Percentiles rank a stretch among this genome's conserved stretches.
phyloP scores from a whole-genome alignment of 1,140 invertebrate species.

The Papilio machaon region DNA sequence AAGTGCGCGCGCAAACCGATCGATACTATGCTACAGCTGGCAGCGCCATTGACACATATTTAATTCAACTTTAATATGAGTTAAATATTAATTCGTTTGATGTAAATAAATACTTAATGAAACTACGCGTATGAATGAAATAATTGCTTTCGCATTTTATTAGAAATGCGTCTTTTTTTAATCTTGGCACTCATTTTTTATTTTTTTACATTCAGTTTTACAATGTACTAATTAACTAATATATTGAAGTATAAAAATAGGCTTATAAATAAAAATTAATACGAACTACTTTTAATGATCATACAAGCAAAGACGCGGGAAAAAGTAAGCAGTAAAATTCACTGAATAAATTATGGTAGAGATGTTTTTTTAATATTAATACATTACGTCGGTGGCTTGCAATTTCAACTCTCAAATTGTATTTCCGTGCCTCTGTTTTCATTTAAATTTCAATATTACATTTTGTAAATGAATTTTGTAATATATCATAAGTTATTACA shows the following conservation, averaged over 20 bases:
- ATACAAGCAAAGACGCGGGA: not conserved
- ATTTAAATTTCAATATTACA: constrained; percentile 13
- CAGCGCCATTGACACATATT: not conserved
- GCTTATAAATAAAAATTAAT: too few relatives aligned
- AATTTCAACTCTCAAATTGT: constrained; percentile 6
- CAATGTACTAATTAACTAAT: too few relatives aligned
- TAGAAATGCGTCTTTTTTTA: too few relatives aligned
- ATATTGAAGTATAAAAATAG: too few relatives aligned
- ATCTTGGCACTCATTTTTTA: too few relatives aligned
- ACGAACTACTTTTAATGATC: not conserved
- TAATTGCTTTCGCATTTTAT: too few relatives aligned
- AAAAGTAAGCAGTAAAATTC: not conserved
- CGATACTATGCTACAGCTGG: constrained; percentile 8
- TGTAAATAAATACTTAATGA: not conserved
- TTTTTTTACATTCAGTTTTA: too few relatives aligned
- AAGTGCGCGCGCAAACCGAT: constrained; percentile 53
- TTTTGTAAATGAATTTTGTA: not conserved
- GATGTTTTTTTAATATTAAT: not conserved
- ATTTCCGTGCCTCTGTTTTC: constrained; percentile 5
- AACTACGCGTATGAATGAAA: not conserved
- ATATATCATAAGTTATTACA: not conserved
- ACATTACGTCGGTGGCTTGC: not conserved
- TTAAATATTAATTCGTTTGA: not conserved
- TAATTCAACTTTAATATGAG: constrained; percentile 24
- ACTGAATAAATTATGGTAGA: not conserved